Evolutionary conservation across 2,113 vertebrate genomes (phyloP), one percentile per base, ranked within the genome.

Genomic region (Vulpes lagopus): DNA sequence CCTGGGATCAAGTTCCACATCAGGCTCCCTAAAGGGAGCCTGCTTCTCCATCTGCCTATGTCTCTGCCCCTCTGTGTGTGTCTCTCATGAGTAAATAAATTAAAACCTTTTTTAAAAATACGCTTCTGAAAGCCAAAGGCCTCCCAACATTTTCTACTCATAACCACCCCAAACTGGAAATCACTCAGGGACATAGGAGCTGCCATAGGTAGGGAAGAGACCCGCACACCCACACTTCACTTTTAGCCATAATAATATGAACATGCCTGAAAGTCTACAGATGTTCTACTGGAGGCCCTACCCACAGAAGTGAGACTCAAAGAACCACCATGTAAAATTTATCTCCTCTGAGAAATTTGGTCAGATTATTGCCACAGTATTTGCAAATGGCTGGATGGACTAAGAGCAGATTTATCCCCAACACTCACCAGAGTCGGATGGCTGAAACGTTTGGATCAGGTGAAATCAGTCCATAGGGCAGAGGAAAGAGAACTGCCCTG

Each of bases 101-200:
- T 43, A 43, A 43, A 43, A 43, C 43, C 43, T 43, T 43, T 43
- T 43, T 43, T 43, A 7, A 43, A 43, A 43, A 43, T 43, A 43
- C 4, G 43, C 43, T 43, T 43, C 51, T 81, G 76, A 73, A 97
- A 93, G 91, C 15, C 69, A 94, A 89, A 78, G 59, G 17, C 11
- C 38, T 15, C 51, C 23, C 67, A 74, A 94, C 15, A 51, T 71
- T 20, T 94, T 95, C 17, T 11, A 57, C 30, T 71, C 20, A 19
- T 53, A 38, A 93, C 6, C 25, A 94, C 15, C 65, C 19, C 82
- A 32, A 98, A 73, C 73, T 91, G 60, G 60, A 97, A 94, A 92
- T 38, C 73, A 53, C 32, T 9, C 84, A 27, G 93, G 43, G 27
- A 64, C 0, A 0, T 14, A 73, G 62, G 43, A 95, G 1, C 4